These are phyloP conservation scores for Cerceris ruficornis DNA, from an alignment of 2,888 invertebrate species.

Conservation along the genomic window DNA sequence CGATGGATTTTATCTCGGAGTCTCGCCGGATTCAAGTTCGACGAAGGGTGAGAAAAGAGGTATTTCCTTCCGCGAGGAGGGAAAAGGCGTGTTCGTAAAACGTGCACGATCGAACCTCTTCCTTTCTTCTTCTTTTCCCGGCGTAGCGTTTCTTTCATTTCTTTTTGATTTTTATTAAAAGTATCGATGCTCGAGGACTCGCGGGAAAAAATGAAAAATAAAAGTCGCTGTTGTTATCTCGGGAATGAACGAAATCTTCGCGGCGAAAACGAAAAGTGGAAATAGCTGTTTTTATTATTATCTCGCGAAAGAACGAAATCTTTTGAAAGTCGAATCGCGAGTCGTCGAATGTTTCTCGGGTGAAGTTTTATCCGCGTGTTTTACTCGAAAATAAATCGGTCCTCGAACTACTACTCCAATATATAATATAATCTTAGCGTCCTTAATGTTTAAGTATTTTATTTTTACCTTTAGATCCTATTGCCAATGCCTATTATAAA, in stretches of 20 bases:
- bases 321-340: not conserved
- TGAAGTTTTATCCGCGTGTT: not conserved
- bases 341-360: not conserved
- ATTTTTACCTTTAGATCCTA: constrained; percentile 47
- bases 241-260: too few species aligned
- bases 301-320: too few species aligned
- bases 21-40: constrained; percentile 5
- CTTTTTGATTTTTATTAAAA: not conserved
- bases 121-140: not conserved
- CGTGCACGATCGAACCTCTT: not conserved
- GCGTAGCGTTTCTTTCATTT: not conserved
- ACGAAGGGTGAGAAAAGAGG: not conserved
- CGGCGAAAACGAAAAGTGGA: too few species aligned
- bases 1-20: not conserved
- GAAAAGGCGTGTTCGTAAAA: not conserved
- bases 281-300: too few species aligned
- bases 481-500: constrained; percentile 56
- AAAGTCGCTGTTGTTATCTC: not conserved
- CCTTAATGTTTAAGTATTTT: constrained; percentile 49
- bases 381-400: constrained; percentile 1
- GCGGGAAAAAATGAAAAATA: not conserved
- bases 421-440: constrained; percentile 19
- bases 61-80: not conserved
- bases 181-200: constrained; percentile 3
- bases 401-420: constrained; percentile 10